Percentiles rank a stretch among this genome's conserved stretches.
Conservation (phyloP, 2,888 invertebrate species). For the Drosophila limbata region DNA sequence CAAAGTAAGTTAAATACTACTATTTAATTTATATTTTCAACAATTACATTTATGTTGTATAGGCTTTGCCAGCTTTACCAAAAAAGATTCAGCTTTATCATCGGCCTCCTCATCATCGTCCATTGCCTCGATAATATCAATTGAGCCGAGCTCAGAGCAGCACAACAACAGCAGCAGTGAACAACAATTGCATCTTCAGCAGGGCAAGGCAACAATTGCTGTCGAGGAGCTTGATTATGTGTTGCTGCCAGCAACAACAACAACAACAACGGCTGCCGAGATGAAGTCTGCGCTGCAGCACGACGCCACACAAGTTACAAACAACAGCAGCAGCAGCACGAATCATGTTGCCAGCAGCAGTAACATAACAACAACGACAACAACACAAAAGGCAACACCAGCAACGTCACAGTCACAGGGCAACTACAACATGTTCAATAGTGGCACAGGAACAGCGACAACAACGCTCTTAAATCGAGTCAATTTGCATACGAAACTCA, state of each 20-base stretch:
- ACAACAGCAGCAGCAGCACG: conserved; percentile 26
- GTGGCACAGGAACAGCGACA: conserved; percentile 33
- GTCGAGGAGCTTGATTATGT: conserved; percentile 69
- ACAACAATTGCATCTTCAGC: conserved; percentile 21
- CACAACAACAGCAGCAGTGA: conserved; percentile 26
- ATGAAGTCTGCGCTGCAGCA: conserved; percentile 38
- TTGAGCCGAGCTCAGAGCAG: conserved; percentile 56
- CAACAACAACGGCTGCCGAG: conserved; percentile 34
- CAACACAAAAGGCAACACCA: conserved; percentile 19
- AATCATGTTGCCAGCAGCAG: conserved; percentile 21
- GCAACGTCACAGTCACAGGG: conserved; percentile 21
- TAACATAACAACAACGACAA: background rate
- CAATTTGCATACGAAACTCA: conserved; percentile 65
- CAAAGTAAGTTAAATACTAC: conserved; percentile 55
- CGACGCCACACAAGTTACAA: conserved; percentile 34
- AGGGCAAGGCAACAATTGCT: conserved; percentile 42
- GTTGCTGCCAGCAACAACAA: conserved; percentile 62
- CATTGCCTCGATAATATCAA: conserved; percentile 70
- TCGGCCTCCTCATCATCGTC: conserved; percentile 63
- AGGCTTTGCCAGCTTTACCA: conserved; percentile 73
- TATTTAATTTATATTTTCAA: background rate
- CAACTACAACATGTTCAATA: conserved; percentile 62
- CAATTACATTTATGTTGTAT: background rate
- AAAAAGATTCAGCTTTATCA: conserved; percentile 64
- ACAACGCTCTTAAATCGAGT: conserved; percentile 66